Conservation (phyloP, 2,797 vertebrate genomes). For the Tragopan temminckii region DNA sequence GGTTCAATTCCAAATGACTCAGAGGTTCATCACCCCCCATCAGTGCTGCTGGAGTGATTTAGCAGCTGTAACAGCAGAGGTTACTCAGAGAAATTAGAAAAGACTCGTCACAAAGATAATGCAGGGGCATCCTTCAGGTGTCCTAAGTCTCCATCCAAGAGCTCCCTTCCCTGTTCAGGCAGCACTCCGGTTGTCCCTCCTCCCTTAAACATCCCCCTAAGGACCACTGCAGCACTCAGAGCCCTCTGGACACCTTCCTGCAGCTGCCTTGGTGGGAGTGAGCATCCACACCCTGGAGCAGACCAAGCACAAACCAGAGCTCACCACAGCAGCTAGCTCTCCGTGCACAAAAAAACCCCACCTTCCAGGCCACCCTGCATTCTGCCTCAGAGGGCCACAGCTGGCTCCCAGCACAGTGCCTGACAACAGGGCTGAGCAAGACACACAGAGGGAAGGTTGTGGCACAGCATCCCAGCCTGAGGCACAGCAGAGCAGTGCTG, state of each 20-base stretch:
- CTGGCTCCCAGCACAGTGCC: background rate
- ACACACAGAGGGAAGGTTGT: background rate
- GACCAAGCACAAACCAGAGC: background rate
- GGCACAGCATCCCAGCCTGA: background rate
- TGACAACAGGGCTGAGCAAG: background rate
- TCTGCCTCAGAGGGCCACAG: background rate
- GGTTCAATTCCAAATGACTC: constrained; percentile 48
- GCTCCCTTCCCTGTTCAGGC: background rate
- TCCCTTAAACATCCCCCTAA: background rate
- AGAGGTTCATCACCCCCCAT: constrained; percentile 19
- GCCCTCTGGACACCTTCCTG: background rate
- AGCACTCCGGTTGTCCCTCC: background rate
- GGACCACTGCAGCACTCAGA: background rate
- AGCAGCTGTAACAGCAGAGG: constrained; percentile 35
- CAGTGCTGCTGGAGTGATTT: constrained; percentile 12
- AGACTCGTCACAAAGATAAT: background rate
- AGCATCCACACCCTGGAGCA: background rate
- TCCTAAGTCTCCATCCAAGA: background rate
- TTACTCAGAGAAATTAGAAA: background rate
- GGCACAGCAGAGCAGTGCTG: background rate
- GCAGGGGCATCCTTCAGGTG: background rate
- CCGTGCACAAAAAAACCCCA: background rate
- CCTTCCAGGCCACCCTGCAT: background rate
- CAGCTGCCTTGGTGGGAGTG: background rate
- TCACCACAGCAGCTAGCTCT: background rate